Evolutionary conservation across 2,113 vertebrate genomes (phyloP), one percentile per base, ranked within the genome.

Genomic region (Tachycineta bicolor): DNA sequence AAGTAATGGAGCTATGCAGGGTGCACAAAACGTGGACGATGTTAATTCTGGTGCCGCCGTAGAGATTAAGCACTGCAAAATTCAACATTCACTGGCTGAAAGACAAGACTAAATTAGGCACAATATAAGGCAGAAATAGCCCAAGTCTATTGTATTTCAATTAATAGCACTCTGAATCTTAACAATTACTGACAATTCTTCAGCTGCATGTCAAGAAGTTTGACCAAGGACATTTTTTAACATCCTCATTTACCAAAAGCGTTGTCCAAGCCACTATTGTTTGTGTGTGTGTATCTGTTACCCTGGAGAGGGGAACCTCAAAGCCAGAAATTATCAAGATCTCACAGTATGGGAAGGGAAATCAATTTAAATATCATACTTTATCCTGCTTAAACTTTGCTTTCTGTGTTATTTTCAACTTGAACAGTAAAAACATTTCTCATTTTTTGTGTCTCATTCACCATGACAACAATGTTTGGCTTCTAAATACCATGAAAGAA

Each of bases 1-100:
- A 73, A 56, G 58, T 8, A 23, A 52, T 3, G 5, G 31, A 70
- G 60, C 33, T 24, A 22, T 59, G 11, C 3, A 11, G n/a, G 21
- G 28, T 3, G 5, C 47, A 50, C 44, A 58, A 22, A 33, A 69
- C 0, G 1, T 10, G 55, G 79, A 67, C 0, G 0, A 18, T 3
- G 19, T 29, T 15, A 44, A 49, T 79, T 88, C 28, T 58, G 65
- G 44, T 14, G 50, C 49, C 73, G 62, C 50, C 44, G 16, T 1
- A 39, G 19, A 62, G n/a, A 20, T 34, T 49, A 65, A 76, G 46
- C 37, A 12, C 71, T 41, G 44, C 65, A 64, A 46, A 71, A 82
- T 39, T 80, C 55, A 89, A 17, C 28, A 12, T 17, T 12, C 21
- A 2, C 46, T 24, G 58, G 19, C 26, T 62, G 37, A 46, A 81